Base-by-base conservation (phyloP, 2,888 invertebrate species). In the Brenthis hecate region DNA sequence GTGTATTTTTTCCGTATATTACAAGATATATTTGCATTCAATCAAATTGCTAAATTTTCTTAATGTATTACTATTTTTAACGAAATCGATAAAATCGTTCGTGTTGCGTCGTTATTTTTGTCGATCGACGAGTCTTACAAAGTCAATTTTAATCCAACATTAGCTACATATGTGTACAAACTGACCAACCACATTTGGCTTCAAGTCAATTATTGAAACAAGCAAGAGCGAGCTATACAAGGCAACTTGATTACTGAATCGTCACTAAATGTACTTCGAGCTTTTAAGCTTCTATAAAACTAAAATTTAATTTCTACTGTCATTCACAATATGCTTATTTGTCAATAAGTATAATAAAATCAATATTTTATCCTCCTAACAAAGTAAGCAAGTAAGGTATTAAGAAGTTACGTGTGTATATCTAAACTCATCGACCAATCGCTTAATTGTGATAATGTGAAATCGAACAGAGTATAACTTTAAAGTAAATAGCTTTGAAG, bases 221-320 rank as follows among this genome's bases (percentile, higher is more conserved):
- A 23, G 43, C 19, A 19, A 47, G 14, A 14, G 47, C 47, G 23
- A 47, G 47, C 8, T 58, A 16, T 57, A 48, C 1, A 23, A 6
- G 23, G 58, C 47, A 58, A 47, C 23, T 47, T 58, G 48, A 58
- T 58, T 58, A 58, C 58, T 14, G 23, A 14, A 23, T 23, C 57
- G 57, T 19, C 60, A 50, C 28, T 11, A 48, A 23, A 43, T 50
- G 28, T 13, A 50, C 19, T 48, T 47, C 28, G n/a, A 50, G 48
- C 28, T 51, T 61, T 50, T 50, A 51, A 61, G 13, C 28, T 51
- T 23, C 48, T 16, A 51, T 61, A 32, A 61, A 61, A 28, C 16
- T 19, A 28, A 16, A 5, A 50, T 11, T 61, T 61, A 51, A 61
- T 61, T 61, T n/a, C 8, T 32, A 51, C 61, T 32, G 61, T 61